Evolutionary conservation across 2,888 invertebrate species (phyloP).

Genomic region (Cephus spinipes): DNA sequence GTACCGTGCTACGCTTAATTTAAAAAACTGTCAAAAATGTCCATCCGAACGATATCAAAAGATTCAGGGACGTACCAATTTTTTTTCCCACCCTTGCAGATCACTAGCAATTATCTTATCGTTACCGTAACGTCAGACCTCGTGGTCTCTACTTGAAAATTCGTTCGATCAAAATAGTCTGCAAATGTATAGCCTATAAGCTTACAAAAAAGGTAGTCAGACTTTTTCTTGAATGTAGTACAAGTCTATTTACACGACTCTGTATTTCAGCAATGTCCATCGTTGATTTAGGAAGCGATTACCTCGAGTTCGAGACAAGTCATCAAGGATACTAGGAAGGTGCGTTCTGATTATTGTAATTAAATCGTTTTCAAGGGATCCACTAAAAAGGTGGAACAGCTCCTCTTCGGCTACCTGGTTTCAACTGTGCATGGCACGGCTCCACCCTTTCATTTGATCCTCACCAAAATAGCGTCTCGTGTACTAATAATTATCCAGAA

Average conservation of each 20-base stretch:
- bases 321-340: constrained; percentile 55
- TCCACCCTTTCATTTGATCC: neutral
- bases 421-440: constrained; percentile 28
- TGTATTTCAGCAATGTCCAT: neutral
- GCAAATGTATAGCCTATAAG: neutral
- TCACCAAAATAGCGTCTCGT: neutral
- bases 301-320: constrained; percentile 39
- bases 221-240: neutral
- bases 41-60: neutral
- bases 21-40: neutral
- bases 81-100: neutral
- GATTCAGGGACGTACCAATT: neutral
- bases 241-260: neutral
- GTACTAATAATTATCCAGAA: neutral
- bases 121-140: neutral
- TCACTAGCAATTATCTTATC: neutral
- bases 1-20: neutral
- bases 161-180: neutral
- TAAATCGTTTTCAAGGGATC: constrained; percentile 53
- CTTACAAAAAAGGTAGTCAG: neutral
- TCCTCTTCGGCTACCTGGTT: constrained; percentile 48
- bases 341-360: constrained; percentile 63
- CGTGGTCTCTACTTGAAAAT: neutral
- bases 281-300: neutral
- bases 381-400: constrained; percentile 30